Evolutionary conservation across 2,888 invertebrate species (phyloP).

Genomic region (Polydrusus tereticollis): DNA sequence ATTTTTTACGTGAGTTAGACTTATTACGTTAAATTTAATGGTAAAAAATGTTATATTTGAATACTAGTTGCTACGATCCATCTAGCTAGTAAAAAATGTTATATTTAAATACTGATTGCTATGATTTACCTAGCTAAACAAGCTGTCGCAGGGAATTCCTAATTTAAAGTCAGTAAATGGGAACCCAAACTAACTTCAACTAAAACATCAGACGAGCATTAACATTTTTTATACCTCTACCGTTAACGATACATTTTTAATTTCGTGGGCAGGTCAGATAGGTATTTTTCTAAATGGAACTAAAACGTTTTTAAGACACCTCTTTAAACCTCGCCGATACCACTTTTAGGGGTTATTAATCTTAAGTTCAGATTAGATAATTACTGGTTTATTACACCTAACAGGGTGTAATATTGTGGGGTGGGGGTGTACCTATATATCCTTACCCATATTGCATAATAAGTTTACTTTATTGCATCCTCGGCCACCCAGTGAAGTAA

Average conservation of each 20-base stretch:
- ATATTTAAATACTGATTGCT: too few relatives aligned
- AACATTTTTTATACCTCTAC: not conserved
- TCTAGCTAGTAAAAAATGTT: too few relatives aligned
- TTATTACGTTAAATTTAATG: not conserved
- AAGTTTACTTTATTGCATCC: too few relatives aligned
- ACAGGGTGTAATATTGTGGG: not conserved
- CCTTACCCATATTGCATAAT: too few relatives aligned
- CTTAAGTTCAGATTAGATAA: conserved; percentile 10
- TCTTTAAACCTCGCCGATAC: not conserved
- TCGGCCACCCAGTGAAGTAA: not conserved
- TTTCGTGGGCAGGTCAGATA: conserved; percentile 16
- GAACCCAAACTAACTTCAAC: too few relatives aligned
- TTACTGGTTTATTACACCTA: not conserved
- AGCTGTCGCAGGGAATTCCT: too few relatives aligned
- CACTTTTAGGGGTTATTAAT: conserved; percentile 15
- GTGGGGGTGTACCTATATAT: too few relatives aligned
- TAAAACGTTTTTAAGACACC: conserved; percentile 25
- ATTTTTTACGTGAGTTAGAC: too few relatives aligned
- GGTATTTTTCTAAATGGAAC: conserved; percentile 19
- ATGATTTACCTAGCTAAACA: too few relatives aligned
- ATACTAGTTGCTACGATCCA: not conserved
- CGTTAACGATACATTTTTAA: conserved; percentile 16
- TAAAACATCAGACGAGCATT: not conserved
- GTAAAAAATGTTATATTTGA: not conserved
- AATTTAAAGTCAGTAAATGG: too few relatives aligned